Evolutionary conservation across 2,797 vertebrate genomes (phyloP).

Genomic region (Semaprochilodus insignis): DNA sequence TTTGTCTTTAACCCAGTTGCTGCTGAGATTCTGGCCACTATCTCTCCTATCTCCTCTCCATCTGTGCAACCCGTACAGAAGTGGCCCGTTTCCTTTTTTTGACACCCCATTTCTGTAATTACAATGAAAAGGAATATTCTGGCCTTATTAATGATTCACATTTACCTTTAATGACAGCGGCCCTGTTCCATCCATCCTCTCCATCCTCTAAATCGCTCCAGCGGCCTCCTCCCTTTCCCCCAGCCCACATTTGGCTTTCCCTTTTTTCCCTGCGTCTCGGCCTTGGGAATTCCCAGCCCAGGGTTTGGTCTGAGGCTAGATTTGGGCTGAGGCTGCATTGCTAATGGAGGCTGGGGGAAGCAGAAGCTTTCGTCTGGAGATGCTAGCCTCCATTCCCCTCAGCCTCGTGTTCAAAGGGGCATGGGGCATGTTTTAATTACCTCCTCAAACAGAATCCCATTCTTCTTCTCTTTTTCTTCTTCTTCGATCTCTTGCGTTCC

Average conservation of each 20-base stretch:
- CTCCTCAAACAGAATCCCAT: conserved; percentile 74
- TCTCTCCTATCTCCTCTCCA: not conserved
- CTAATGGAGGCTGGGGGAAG: conserved; percentile 70
- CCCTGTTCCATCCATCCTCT: conserved; percentile 15
- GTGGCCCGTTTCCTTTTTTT: conserved; percentile 50
- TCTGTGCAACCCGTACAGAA: conserved; percentile 36
- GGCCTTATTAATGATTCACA: conserved; percentile 64
- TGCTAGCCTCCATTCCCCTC: conserved; percentile 68
- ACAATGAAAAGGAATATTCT: conserved; percentile 75
- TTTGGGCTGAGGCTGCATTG: conserved; percentile 22
- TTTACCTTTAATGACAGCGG: conserved; percentile 38
- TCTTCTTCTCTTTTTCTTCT: conserved; percentile 48
- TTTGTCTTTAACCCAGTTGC: conserved; percentile 63
- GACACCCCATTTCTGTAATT: conserved; percentile 54
- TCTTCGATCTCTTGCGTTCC: not conserved
- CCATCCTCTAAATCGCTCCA: conserved; percentile 48
- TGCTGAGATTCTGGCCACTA: not conserved
- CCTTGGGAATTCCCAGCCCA: conserved; percentile 58
- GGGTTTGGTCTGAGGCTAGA: conserved; percentile 36
- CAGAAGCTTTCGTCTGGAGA: conserved; percentile 60
- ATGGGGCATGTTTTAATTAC: conserved; percentile 71
- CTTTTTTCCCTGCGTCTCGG: conserved; percentile 66
- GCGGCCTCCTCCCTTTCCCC: conserved; percentile 39
- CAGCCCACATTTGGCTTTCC: conserved; percentile 69
- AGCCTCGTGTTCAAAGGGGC: conserved; percentile 65